Conservation (phyloP, 2,113 vertebrate species). For the Mugil cephalus region DNA sequence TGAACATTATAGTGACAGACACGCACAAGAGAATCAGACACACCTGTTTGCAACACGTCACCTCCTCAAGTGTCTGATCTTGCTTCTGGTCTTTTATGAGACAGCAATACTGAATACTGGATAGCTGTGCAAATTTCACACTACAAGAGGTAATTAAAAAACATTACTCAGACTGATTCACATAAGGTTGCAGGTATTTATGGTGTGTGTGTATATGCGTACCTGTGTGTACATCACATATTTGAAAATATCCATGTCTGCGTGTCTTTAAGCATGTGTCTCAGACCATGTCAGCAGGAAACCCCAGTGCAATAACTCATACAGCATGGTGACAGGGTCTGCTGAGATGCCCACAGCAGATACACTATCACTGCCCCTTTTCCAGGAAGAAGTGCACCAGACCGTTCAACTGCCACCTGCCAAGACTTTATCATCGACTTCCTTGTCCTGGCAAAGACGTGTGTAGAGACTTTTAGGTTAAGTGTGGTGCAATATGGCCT, state of each 20-base stretch:
- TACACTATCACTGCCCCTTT: slow-evolving; percentile 45
- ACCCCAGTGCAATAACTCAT: slow-evolving; percentile 67
- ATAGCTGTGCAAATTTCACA: background rate
- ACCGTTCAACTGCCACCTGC: slow-evolving; percentile 75
- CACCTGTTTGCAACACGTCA: slow-evolving; percentile 61
- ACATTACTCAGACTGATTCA: background rate
- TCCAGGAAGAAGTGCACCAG: slow-evolving; percentile 49
- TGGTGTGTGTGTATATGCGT: slow-evolving; percentile 5
- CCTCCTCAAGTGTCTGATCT: slow-evolving; percentile 51
- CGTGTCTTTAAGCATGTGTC: slow-evolving; percentile 6
- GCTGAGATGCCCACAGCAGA: slow-evolving; percentile 51
- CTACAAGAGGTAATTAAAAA: slow-evolving; percentile 10
- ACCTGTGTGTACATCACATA: background rate
- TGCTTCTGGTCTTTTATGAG: slow-evolving; percentile 42
- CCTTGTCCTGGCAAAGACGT: slow-evolving; percentile 11
- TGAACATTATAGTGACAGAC: slow-evolving; percentile 15
- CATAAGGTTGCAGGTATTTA: background rate
- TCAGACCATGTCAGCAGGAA: slow-evolving; percentile 60
- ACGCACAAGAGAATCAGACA: slow-evolving; percentile 28
- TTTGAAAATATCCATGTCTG: background rate
- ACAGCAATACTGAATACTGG: background rate
- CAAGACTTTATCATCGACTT: slow-evolving; percentile 65
- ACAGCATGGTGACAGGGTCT: slow-evolving; percentile 42
- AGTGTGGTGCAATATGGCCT: slow-evolving; percentile 2
- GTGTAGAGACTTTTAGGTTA: background rate